phyloP scores from a whole-genome alignment of 2,797 vertebrate genomes.

The Melanotaenia nigrans region DNA sequence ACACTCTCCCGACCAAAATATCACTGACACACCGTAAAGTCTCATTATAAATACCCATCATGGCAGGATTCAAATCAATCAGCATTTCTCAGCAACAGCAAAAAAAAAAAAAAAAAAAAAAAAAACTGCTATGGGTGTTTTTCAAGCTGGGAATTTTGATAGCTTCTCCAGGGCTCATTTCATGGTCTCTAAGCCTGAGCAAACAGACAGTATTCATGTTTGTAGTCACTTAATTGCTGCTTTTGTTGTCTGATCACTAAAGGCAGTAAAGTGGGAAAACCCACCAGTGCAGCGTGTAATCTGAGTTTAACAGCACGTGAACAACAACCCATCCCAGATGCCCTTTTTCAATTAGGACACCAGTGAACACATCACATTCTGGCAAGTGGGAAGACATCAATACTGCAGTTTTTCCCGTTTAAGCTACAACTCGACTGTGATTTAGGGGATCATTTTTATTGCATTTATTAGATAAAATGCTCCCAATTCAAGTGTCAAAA shows the following conservation, averaged over 20 bases:
- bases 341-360: slow-evolving; percentile 49
- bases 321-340: slow-evolving; percentile 53
- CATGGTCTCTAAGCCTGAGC: slow-evolving; percentile 50
- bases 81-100: slow-evolving; percentile 38
- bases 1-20: not conserved
- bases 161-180: slow-evolving; percentile 60
- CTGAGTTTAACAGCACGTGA: slow-evolving; percentile 60
- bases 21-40: slow-evolving; percentile 8
- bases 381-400: not conserved
- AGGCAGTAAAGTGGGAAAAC: slow-evolving; percentile 61
- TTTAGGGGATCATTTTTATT: not conserved
- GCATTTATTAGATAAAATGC: not conserved
- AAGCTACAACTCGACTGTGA: slow-evolving; percentile 22
- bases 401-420: not conserved
- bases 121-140: slow-evolving; percentile 4
- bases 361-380: slow-evolving; percentile 15
- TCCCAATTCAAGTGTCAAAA: not conserved
- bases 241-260: slow-evolving; percentile 67
- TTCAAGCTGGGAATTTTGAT: slow-evolving; percentile 36
- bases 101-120: not conserved
- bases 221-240: slow-evolving; percentile 63
- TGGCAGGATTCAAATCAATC: slow-evolving; percentile 48
- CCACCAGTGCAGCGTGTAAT: slow-evolving; percentile 52
- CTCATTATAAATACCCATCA: slow-evolving; percentile 15
- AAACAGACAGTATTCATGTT: slow-evolving; percentile 61